Evolutionary conservation across 2,113 vertebrate genomes (phyloP).

Genomic region (Copsychus sechellarum): DNA sequence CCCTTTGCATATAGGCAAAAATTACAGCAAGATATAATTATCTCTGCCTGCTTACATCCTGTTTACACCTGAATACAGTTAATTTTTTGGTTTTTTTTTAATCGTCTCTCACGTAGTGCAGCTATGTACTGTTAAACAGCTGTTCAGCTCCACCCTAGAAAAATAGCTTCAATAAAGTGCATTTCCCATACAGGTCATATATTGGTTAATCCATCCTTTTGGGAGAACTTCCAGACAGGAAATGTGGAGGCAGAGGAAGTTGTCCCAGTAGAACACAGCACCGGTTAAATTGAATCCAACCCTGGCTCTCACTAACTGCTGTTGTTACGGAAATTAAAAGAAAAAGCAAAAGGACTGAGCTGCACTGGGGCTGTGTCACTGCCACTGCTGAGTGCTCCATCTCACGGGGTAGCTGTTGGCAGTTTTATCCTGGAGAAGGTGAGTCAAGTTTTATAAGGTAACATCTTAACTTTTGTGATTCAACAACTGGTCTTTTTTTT

Average conservation of each 20-base stretch:
- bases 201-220: constrained; percentile 51
- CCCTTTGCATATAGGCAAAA: neutral
- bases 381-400: neutral
- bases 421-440: neutral
- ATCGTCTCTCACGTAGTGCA: neutral
- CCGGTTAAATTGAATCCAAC: constrained; percentile 8
- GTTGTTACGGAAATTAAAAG: neutral
- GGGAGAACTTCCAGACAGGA: constrained; percentile 52
- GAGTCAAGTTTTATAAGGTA: neutral
- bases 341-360: neutral
- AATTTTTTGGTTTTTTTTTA: neutral
- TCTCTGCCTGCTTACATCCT: neutral
- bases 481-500: neutral
- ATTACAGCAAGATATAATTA: neutral
- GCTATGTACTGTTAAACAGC: constrained; percentile 28
- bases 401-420: fast-evolving
- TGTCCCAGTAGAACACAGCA: constrained; percentile 23
- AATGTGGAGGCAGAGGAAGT: constrained; percentile 53
- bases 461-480: neutral
- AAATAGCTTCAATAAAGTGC: constrained; percentile 50
- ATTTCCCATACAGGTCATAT: constrained; percentile 50
- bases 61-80: neutral
- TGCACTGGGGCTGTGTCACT: fast-evolving
- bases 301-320: constrained; percentile 17
- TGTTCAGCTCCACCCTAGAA: constrained; percentile 49